Evolutionary conservation across 2,888 invertebrate species (phyloP).

Genomic region (Polydrusus pterygomalis): DNA sequence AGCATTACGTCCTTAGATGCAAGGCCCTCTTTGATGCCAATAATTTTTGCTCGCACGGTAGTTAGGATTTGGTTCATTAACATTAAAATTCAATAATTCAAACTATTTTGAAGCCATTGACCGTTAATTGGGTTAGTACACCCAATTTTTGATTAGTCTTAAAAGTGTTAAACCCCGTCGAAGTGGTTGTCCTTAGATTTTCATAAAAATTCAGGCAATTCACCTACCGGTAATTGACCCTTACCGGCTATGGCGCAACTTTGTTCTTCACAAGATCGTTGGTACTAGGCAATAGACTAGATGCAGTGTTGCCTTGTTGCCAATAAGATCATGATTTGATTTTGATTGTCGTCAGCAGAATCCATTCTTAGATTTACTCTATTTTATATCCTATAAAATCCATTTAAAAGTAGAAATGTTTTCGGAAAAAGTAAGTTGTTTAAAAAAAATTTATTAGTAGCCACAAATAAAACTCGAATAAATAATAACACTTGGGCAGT

Average conservation of each 20-base stretch:
- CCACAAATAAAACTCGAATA: too few relatives aligned
- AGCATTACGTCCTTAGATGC: too few relatives aligned
- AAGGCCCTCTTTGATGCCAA: too few relatives aligned
- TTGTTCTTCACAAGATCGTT: constrained; percentile 40
- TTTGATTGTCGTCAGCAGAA: too few relatives aligned
- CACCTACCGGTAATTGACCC: constrained; percentile 69
- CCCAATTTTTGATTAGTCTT: constrained; percentile 42
- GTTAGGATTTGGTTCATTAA: constrained; percentile 14
- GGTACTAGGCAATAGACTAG: constrained; percentile 32
- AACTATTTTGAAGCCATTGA: constrained; percentile 23
- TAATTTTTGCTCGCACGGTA: too few relatives aligned
- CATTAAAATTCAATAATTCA: constrained; percentile 8
- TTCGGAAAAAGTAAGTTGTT: too few relatives aligned
- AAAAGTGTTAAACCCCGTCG: constrained; percentile 64
- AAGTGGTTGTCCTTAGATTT: constrained; percentile 76
- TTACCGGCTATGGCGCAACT: constrained; percentile 43
- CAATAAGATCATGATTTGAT: neutral
- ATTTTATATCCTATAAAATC: too few relatives aligned
- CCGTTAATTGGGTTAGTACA: constrained; percentile 44
- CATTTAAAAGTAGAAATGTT: too few relatives aligned
- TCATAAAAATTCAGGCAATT: constrained; percentile 75
- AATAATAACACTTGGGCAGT: too few relatives aligned
- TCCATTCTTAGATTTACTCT: too few relatives aligned
- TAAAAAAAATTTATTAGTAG: too few relatives aligned
- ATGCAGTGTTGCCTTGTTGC: constrained; percentile 27